Conservation (phyloP, 2,797 vertebrate genomes). For the Poeciliopsis infans region DNA sequence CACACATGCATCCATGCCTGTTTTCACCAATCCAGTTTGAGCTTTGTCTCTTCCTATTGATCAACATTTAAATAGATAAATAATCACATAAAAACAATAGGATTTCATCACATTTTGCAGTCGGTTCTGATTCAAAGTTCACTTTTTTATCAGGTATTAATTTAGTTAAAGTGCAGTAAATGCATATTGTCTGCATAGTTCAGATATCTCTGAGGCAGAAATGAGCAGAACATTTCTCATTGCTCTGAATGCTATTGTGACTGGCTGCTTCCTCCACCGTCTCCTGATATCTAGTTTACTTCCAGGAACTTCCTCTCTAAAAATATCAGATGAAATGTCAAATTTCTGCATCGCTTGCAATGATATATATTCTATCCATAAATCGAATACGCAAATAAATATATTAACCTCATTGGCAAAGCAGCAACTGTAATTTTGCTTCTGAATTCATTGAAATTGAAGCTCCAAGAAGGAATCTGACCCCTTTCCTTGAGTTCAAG, state of each 20-base stretch:
- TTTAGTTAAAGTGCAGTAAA: neutral
- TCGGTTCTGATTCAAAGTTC: neutral
- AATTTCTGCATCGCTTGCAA: neutral
- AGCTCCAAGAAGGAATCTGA: neutral
- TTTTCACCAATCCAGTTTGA: slow-evolving; percentile 2
- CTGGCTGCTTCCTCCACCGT: slow-evolving; percentile 16
- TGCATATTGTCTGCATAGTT: neutral
- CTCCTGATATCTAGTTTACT: neutral
- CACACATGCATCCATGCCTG: neutral
- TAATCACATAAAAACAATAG: neutral
- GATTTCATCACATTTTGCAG: neutral
- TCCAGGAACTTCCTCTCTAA: slow-evolving; percentile 22
- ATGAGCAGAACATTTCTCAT: slow-evolving; percentile 32
- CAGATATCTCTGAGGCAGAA: slow-evolving; percentile 16
- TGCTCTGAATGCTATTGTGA: slow-evolving; percentile 19
- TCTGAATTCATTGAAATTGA: neutral
- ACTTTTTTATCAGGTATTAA: neutral
- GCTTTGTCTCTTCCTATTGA: slow-evolving; percentile 16
- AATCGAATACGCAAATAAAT: neutral
- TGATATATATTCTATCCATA: neutral
- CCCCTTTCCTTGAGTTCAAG: neutral
- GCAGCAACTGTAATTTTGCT: neutral
- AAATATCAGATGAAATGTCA: slow-evolving; percentile 10
- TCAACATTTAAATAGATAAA: neutral
- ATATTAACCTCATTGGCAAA: neutral